These are phyloP conservation scores for Bufotes viridis DNA, from an alignment of 2,797 vertebrate genomes.

Conservation along the genomic window DNA sequence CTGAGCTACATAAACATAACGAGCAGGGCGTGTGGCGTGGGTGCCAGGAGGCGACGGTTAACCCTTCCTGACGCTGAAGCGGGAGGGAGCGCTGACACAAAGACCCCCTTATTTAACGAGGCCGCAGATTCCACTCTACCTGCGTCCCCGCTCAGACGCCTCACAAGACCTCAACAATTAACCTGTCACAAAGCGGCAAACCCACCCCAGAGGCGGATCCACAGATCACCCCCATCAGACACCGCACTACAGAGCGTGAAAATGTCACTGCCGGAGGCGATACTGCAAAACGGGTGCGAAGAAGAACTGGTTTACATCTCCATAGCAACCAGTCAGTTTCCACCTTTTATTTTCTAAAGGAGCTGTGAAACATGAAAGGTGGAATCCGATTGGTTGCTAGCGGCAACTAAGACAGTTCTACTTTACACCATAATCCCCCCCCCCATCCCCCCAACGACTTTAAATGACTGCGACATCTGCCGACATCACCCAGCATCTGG, in stretches of 20 bases:
- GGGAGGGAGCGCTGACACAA: background rate
- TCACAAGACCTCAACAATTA: background rate
- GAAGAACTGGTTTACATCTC: too few species aligned
- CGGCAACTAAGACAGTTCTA: too few species aligned
- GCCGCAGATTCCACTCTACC: background rate
- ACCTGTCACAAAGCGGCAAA: background rate
- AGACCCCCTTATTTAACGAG: background rate
- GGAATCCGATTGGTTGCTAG: too few species aligned
- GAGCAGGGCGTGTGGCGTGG: conserved; percentile 19
- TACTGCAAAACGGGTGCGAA: too few species aligned
- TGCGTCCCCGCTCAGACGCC: background rate
- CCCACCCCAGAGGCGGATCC: background rate
- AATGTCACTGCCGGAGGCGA: too few species aligned
- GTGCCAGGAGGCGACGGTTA: background rate
- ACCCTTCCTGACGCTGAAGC: background rate
- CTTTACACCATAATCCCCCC: too few species aligned
- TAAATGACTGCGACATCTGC: too few species aligned
- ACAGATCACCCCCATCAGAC: background rate
- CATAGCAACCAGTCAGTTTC: too few species aligned
- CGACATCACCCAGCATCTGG: too few species aligned
- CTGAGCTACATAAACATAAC: conserved; percentile 9
- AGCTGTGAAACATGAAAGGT: too few species aligned
- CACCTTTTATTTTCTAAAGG: too few species aligned
- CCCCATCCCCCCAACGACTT: too few species aligned
- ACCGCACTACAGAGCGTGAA: background rate